Evolutionary conservation across 2,888 invertebrate species (phyloP).

Genomic region (Abrostola tripartita): DNA sequence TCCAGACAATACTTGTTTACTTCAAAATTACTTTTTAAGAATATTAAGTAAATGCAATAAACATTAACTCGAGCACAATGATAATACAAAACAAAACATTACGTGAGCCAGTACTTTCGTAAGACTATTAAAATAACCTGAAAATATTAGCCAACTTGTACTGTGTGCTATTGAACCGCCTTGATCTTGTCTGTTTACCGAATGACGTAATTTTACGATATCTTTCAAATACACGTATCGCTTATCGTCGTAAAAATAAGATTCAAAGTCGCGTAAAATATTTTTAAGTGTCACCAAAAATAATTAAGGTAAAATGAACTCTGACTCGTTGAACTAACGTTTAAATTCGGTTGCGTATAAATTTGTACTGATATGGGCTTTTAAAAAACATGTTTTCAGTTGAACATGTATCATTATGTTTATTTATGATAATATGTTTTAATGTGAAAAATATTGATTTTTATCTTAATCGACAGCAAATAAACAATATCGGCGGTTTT

Average conservation of each 20-base stretch:
- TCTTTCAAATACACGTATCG: constrained; percentile 7
- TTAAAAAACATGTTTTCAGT: constrained; percentile 45
- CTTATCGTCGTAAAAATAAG: constrained; percentile 23
- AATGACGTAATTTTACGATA: constrained; percentile 37
- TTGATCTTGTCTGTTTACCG: constrained; percentile 37
- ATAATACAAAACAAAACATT: constrained; percentile 4
- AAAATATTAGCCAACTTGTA: constrained; percentile 27
- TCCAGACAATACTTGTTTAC: background rate
- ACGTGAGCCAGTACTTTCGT: constrained; percentile 20
- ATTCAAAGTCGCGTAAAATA: constrained; percentile 13
- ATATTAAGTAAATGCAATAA: background rate
- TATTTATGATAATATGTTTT: constrained; percentile 23
- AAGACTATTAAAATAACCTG: constrained; percentile 19
- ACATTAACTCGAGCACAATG: constrained; percentile 1
- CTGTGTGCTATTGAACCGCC: constrained; percentile 36
- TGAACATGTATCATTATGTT: constrained; percentile 13
- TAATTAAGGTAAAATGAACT: background rate
- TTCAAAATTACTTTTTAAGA: background rate
- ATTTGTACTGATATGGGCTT: constrained; percentile 3
- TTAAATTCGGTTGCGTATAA: constrained; percentile 7
- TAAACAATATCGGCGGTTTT: constrained; percentile 19
- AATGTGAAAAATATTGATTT: constrained; percentile 26
- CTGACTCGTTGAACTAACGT: constrained; percentile 5
- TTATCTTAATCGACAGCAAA: constrained; percentile 2
- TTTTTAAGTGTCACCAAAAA: background rate